Evolutionary conservation across 2,888 invertebrate genomes (phyloP).

Genomic region (Heliconius sara): DNA sequence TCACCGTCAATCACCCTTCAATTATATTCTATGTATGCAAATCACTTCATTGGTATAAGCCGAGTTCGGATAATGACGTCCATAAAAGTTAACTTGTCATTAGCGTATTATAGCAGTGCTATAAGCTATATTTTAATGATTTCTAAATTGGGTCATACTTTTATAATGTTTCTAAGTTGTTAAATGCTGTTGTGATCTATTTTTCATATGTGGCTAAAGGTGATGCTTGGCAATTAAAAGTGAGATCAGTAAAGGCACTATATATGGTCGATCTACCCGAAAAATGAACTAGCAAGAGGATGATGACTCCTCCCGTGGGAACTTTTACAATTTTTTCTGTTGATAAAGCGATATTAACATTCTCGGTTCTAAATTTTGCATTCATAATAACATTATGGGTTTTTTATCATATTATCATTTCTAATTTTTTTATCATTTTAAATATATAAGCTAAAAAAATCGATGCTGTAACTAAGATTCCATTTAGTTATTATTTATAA

Average conservation of each 20-base stretch:
- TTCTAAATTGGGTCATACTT: conserved; percentile 13
- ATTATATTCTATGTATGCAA: conserved; percentile 69
- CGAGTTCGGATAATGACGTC: conserved; percentile 53
- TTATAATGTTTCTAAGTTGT: neutral
- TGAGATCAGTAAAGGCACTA: too few species aligned
- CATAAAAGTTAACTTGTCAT: conserved; percentile 58
- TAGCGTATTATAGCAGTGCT: conserved; percentile 49
- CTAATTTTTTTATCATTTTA: too few species aligned
- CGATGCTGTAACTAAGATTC: too few species aligned
- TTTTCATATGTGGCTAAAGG: neutral
- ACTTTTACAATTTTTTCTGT: too few species aligned
- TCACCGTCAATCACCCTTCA: conserved; percentile 50
- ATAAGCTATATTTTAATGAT: conserved; percentile 24
- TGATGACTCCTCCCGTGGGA: too few species aligned
- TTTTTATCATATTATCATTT: too few species aligned
- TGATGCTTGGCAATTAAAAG: neutral
- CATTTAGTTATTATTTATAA: neutral
- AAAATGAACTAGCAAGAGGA: too few species aligned
- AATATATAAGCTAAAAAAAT: too few species aligned
- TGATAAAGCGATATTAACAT: too few species aligned
- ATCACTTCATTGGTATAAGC: conserved; percentile 65
- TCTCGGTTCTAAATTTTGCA: too few species aligned
- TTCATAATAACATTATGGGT: too few species aligned
- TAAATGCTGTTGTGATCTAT: neutral
- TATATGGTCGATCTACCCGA: too few species aligned